Evolutionary conservation across 2,797 vertebrate species (phyloP), one percentile per base, ranked within the genome.

Genomic region (Semaprochilodus insignis): DNA sequence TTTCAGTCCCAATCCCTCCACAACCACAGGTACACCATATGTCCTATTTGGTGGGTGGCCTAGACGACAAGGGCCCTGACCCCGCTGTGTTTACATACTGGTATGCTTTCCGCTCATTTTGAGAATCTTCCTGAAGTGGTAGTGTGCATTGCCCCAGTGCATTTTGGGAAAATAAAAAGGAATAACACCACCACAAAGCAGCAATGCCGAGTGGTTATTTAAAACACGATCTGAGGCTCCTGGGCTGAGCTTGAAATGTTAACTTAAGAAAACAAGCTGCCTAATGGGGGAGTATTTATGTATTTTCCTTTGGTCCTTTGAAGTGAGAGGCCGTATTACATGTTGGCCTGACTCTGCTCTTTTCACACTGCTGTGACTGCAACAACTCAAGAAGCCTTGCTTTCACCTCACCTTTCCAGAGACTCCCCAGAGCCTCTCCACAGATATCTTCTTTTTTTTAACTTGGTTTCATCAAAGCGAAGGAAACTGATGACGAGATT

Each of bases 261-360:
- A 94, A 93, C 90, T 93, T 86, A 93, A 93, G 90, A 93, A 93
- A 95, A 94, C 92, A 94, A 91, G 89, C 89, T 25, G 81, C 83
- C 92, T 93, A 93, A 95, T 94, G 91, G 91, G 90, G 93, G 93
- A 90, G 89, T 92, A 93, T 93, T 93, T 94, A 93, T 93, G 90
- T 93, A 92, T 94, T 94, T 95, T 93, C 92, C 91, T 94, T 92
- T 85, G 83, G 85, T 75, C 71, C 91, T 94, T 94, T 95, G 93
- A 94, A 92, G 93, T 93, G 83, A 52, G 81, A 86, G 85, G 88
- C 83, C 82, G 71, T 31, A 54, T 89, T 90, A 90, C 88, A 85
- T 89, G 89, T 89, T 84, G 81, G 87, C 85, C 86, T 81, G 65
- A 81, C 87, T 89, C 87, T 83, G 84, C 84, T 81, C 82, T 87